Evolutionary conservation across 1,140 invertebrate genomes (phyloP).

Genomic region (Drosophila sp.): DNA sequence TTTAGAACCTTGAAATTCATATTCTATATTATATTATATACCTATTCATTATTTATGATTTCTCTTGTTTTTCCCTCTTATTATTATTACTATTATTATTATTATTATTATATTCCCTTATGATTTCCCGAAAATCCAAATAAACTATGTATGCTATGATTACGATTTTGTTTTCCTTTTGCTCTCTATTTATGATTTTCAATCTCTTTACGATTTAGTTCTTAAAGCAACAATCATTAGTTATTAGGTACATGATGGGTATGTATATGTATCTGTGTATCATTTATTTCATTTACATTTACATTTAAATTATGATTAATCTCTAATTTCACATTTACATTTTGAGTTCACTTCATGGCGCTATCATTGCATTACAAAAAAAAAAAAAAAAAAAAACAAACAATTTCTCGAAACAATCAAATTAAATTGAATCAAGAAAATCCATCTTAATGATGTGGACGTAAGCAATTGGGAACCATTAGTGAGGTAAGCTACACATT

Average conservation of each 20-base stretch:
- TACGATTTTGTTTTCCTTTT: slow-evolving; percentile 16
- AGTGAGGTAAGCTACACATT: slow-evolving; percentile 83
- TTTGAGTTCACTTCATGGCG: slow-evolving; percentile 74
- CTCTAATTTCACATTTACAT: slow-evolving; percentile 45
- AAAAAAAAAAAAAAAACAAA: slow-evolving; percentile 39
- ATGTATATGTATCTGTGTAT: slow-evolving; percentile 49
- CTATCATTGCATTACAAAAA: slow-evolving; percentile 74
- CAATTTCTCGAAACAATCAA: slow-evolving; percentile 17
- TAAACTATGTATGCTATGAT: slow-evolving; percentile 30
- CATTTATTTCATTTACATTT: slow-evolving; percentile 34
- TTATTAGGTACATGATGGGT: slow-evolving; percentile 55
- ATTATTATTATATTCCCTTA: slow-evolving; percentile 42
- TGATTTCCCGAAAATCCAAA: slow-evolving; percentile 29
- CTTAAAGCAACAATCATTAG: slow-evolving; percentile 67
- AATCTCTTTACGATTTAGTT: slow-evolving; percentile 24
- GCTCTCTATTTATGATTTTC: slow-evolving; percentile 19
- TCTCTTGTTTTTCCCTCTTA: slow-evolving; percentile 16
- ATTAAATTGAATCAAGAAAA: slow-evolving; percentile 58
- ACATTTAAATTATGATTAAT: slow-evolving; percentile 19
- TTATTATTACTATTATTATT: slow-evolving; percentile 41
- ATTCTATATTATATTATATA: slow-evolving; percentile 40
- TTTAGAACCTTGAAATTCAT: slow-evolving; percentile 82
- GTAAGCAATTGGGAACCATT: slow-evolving; percentile 83
- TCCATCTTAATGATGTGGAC: slow-evolving; percentile 82
- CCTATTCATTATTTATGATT: slow-evolving; percentile 34